Base-by-base conservation (phyloP, 2,797 vertebrate genomes). In the Danionella dracula region DNA sequence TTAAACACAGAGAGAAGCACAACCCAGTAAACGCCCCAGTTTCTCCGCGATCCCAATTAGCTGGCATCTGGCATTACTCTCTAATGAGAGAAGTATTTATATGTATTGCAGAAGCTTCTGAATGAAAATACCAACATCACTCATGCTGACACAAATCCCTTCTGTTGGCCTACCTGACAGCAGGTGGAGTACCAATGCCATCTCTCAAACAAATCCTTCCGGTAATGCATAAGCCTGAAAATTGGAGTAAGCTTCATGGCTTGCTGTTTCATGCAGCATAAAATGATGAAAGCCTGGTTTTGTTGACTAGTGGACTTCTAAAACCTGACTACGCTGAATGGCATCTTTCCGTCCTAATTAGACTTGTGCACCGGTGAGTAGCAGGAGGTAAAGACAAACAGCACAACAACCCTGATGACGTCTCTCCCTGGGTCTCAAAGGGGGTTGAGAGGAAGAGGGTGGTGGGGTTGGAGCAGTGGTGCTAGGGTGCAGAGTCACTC, bases 371-470 rank as follows among this genome's bases (percentile, higher is more conserved):
- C 77, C 73, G 84, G 81, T 84, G 82, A 83, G 81, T 83, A 83
- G 80, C 81, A 59, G 76, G 79, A 53, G 55, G 54, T 41, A 13
- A 50, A 57, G 54, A 50, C 37, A 50, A 38, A 48, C 51, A 88
- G 87, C 87, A 89, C 87, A 90, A 90, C 87, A 90, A 88, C 87
- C 81, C 84, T 69, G 83, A 89, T 90, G 89, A 90, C 87, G 87
- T 89, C 85, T 87, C 85, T 88, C 82, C 81, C 83, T 86, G 86
- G n/a, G 85, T 88, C 87, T 89, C 89, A 85, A 84, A 86, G 82
- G 85, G 84, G 10, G 54, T 53, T 59, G 37, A 54, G 68, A 69
- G 49, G 40, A 65, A 66, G 56, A 58, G 65, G 65, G 56, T 12
- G 82, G 79, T 85, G 81, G 79, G 76, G 76, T 76, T 77, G 81